Base-by-base conservation (phyloP, 53 echinoderm and acorn worm species). In the Zoroaster sp. region DNA sequence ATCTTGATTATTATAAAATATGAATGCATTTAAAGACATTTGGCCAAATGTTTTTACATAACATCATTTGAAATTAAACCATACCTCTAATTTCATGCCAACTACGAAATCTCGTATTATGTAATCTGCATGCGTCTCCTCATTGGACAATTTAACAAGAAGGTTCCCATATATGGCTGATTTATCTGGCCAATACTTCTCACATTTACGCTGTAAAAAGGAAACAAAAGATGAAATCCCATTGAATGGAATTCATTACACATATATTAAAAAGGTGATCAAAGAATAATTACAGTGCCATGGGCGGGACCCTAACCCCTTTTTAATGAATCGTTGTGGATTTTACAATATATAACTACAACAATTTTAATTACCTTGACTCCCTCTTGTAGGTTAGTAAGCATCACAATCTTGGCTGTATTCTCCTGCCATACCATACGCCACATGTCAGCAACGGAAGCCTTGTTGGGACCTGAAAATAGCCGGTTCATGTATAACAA, bases 111-210 rank as follows among this genome's bases (percentile, higher is more conserved):
- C 63, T 25, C 88, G 44, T 25, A 88, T 78, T 28, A 91, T 46
- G 51, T 88, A 91, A 53, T 76, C 83, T 33, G 49, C 72, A 15
- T 38, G 78, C 25, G 39, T 54, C 15, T 77, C 86, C 28, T 71
- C 78, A 1, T 37, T 41, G 21, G 63, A 41, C 23, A 67, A 85
- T 17, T 15, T 73, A 17, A 94, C 89, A 14, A 35, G 20, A 1
- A 94, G 63, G 63, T n/a, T 63, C 8, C 94, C 94, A 92, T 77
- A 86, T 21, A n/a, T 40, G 7, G 70, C 45, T 21, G 74, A 45
- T 3, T 89, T 31, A 46, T 89, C 74, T 13, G 94, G 94, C 94
- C 94, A 94, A 21, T 94, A 94, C 33, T 74, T 36, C 33, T 53
- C 73, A 40, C 88, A 88, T 75, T 88, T 88, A 14, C 34, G 18